These are phyloP conservation scores for Clarias macrocephalus DNA, from an alignment of 2,113 vertebrate genomes.

Conservation along the genomic window DNA sequence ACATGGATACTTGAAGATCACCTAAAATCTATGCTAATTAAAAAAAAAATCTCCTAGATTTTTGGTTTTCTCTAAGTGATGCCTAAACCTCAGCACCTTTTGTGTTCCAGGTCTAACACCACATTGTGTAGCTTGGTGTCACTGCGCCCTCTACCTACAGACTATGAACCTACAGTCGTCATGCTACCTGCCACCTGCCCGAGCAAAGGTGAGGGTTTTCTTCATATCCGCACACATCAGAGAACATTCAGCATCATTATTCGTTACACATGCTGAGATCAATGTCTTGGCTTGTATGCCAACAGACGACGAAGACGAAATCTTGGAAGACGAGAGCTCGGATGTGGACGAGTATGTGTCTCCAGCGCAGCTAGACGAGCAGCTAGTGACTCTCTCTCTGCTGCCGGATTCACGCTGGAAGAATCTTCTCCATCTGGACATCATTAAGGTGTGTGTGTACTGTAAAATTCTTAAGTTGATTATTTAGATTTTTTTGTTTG, in stretches of 20 bases:
- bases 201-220: slow-evolving; percentile 65
- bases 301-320: slow-evolving; percentile 67
- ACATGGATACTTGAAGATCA: background rate
- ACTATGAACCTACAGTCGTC: slow-evolving; percentile 82
- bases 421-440: slow-evolving; percentile 87
- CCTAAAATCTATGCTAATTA: background rate
- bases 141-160: slow-evolving; percentile 85
- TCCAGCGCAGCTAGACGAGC: slow-evolving; percentile 82
- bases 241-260: background rate
- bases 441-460: slow-evolving; percentile 77
- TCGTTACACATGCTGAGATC: background rate
- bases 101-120: slow-evolving; percentile 81
- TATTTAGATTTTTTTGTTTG: background rate
- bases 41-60: background rate
- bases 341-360: slow-evolving; percentile 83
- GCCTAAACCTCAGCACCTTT: background rate
- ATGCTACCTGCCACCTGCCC: slow-evolving; percentile 76
- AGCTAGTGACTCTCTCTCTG: slow-evolving; percentile 86
- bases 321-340: slow-evolving; percentile 63
- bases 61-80: background rate
- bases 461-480: background rate
- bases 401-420: slow-evolving; percentile 93
- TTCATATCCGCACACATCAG: background rate
- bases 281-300: background rate
- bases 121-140: slow-evolving; percentile 87